Base-by-base conservation (phyloP, 53 echinoderm and acorn worm species). In the Hippasteria phrygiana region DNA sequence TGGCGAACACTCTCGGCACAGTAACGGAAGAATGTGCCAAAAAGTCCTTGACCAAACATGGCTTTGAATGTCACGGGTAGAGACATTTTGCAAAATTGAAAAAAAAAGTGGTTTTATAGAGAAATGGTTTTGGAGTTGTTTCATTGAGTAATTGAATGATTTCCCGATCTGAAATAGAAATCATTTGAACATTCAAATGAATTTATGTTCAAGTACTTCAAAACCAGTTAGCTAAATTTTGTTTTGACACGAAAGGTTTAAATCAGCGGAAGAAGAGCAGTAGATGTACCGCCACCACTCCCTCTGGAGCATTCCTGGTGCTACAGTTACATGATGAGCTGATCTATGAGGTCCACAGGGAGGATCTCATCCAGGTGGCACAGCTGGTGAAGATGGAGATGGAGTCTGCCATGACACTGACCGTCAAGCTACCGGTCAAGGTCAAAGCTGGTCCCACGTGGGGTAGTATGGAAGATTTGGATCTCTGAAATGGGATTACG, bases 241-340 rank as follows among this genome's bases (percentile, higher is more conserved):
- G 20, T 77, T 17, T 42, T 35, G n/a, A 41, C 12, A n/a, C 55
- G 13, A 6, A 65, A 72, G 71, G 87, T 53, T 43, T 38, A 14
- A 74, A 62, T 33, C 55, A 46, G 13, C 18, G 51, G 3, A 22
- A 47, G 42, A 81, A 63, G 46, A 41, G 43, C 54, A 72, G 73
- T 28, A 87, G 55, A 41, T 50, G 28, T 33, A 51, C 31, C 63
- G 7, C 64, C 45, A 35, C 55, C 39, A 62, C 91, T 83, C 97
- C 95, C 88, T 67, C 90, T 79, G 99, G 99, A 34, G 99, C 95
- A 18, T 99, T 92, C 92, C 80, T 99, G 53, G 96, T 99, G 38
- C 85, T 99, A 7, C 99, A 99, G 87, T 90, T 99, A 17, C 99
- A 99, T 51, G 99, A 99, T 91, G 99, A 96, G 67, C 90, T 99